phyloP scores from a whole-genome alignment of 1,140 invertebrate genomes.

The Sarcophaga peregrina region DNA sequence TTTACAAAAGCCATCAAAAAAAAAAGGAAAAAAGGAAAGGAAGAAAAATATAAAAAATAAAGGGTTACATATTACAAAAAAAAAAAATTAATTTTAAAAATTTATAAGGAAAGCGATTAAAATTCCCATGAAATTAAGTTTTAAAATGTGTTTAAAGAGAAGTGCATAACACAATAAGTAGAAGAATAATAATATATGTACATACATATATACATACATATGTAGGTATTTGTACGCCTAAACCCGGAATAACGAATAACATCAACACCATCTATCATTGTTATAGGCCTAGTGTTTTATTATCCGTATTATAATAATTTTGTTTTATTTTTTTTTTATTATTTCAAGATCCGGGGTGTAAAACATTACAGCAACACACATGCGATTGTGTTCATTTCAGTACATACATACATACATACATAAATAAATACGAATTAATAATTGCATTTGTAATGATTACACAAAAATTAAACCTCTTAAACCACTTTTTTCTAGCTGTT shows the following conservation, averaged over 20 bases:
- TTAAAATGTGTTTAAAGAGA: neutral
- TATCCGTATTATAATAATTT: neutral
- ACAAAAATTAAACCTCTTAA: no score
- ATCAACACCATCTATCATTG: slow-evolving; percentile 12
- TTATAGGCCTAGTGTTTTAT: neutral
- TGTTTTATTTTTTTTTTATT: neutral
- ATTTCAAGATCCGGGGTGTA: neutral
- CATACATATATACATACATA: no score
- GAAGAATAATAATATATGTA: no score
- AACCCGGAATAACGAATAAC: neutral
- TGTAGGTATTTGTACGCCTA: neutral
- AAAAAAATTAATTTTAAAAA: neutral
- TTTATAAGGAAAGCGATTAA: neutral
- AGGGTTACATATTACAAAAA: neutral
- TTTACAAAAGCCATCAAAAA: no score
- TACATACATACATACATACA: slow-evolving; percentile 32
- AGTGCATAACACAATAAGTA: neutral
- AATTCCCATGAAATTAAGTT: neutral
- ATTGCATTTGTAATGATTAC: no score
- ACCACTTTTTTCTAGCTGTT: no score
- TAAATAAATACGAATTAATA: neutral
- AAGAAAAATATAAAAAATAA: no score
- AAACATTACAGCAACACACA: neutral
- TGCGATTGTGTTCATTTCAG: neutral
- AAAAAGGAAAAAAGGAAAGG: no score